Conservation (phyloP, 2,888 invertebrate genomes). For the Hesperia comma region DNA sequence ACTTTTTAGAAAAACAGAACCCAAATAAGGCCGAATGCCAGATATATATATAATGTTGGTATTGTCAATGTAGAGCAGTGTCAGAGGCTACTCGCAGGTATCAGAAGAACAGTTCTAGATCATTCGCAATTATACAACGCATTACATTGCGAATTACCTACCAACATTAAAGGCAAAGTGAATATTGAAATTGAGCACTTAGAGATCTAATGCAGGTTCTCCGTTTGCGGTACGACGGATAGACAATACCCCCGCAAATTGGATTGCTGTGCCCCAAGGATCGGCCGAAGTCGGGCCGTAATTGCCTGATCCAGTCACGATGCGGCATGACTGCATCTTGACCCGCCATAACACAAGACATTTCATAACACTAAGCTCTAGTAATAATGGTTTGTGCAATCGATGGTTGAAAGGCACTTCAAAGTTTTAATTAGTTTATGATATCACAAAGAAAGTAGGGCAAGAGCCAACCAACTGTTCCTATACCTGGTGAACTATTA, state of each 20-base stretch:
- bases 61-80: too few species aligned
- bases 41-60: too few species aligned
- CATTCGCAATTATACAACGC: too few species aligned
- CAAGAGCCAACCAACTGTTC: slow-evolving; percentile 9
- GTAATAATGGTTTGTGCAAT: slow-evolving; percentile 19
- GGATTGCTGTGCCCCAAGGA: slow-evolving; percentile 68
- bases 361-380: slow-evolving; percentile 27
- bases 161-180: neutral
- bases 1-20: too few species aligned
- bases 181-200: slow-evolving; percentile 29
- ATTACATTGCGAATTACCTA: neutral
- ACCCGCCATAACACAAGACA: slow-evolving; percentile 38
- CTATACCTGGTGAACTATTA: slow-evolving; percentile 22
- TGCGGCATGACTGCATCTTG: slow-evolving; percentile 43
- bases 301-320: slow-evolving; percentile 67
- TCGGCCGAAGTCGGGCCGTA: slow-evolving; percentile 60
- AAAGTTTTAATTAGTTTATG: slow-evolving; percentile 26
- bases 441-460: slow-evolving; percentile 15
- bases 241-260: slow-evolving; percentile 77
- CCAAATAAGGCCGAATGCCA: too few species aligned
- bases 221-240: slow-evolving; percentile 48
- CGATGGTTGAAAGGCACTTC: slow-evolving; percentile 14
- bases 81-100: too few species aligned
- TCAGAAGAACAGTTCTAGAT: too few species aligned
- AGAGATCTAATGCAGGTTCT: slow-evolving; percentile 27